A percentile compares a stretch with the other conserved stretches of the same genome.
phyloP scores from a whole-genome alignment of 2,797 vertebrate genomes.

The Philypnodon macrostomus region DNA sequence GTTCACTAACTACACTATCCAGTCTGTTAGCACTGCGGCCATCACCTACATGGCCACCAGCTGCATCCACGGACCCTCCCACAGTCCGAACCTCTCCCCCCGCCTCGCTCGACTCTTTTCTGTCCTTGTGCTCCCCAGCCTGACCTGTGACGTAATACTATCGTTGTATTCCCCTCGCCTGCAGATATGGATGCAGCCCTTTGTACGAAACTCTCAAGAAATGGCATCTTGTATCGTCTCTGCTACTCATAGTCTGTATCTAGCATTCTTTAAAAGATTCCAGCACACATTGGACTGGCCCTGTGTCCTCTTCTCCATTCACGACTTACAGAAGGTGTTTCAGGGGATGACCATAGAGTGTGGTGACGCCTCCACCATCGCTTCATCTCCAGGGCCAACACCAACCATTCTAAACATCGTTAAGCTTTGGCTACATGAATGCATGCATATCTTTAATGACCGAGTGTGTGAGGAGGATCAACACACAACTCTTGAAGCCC shows the following conservation, averaged over 20 bases:
- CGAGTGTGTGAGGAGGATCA: slow-evolving; percentile 70
- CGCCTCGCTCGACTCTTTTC: slow-evolving; percentile 82
- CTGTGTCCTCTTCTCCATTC: slow-evolving; percentile 76
- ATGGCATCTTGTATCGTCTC: slow-evolving; percentile 71
- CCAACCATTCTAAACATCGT: slow-evolving; percentile 51
- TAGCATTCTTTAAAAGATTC: slow-evolving; percentile 64
- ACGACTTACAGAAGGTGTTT: slow-evolving; percentile 80
- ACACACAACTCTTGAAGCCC: slow-evolving; percentile 51
- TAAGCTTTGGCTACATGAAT: slow-evolving; percentile 86
- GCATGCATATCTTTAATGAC: slow-evolving; percentile 82
- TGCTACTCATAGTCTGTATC: slow-evolving; percentile 77
- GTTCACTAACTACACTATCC: slow-evolving; percentile 60
- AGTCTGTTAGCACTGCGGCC: slow-evolving; percentile 48
- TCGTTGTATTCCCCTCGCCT: slow-evolving; percentile 73
- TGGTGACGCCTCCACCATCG: slow-evolving; percentile 26
- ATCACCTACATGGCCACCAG: slow-evolving; percentile 78
- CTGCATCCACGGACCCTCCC: slow-evolving; percentile 47
- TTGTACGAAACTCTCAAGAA: slow-evolving; percentile 37
- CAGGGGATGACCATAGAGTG: slow-evolving; percentile 76
- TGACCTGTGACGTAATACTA: slow-evolving; percentile 67
- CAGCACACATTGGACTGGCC: slow-evolving; percentile 53
- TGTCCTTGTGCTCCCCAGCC: slow-evolving; percentile 71
- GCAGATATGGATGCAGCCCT: slow-evolving; percentile 76
- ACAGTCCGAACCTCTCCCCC: slow-evolving; percentile 59
- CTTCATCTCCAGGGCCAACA: slow-evolving; percentile 7